Evolutionary conservation across 2,888 invertebrate species (phyloP), one percentile per base, ranked within the genome.

Genomic region (Galerucella pusilla): DNA sequence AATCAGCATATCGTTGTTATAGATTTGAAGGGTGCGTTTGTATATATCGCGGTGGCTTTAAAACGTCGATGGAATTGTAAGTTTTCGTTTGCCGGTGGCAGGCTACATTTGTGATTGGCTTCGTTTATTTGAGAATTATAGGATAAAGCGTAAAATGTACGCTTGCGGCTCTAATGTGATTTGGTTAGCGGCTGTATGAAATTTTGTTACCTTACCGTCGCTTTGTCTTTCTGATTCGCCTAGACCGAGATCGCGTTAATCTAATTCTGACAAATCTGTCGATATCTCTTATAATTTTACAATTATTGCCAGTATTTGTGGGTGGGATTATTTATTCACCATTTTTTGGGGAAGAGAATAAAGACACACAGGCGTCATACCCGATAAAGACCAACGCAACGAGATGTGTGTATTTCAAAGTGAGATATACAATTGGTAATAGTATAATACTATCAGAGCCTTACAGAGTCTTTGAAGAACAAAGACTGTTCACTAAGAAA

Each of bases 91-190:
- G 59, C 5, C 16, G 28, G 16, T 35, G 59, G 4, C 16, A n/a
- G 28, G 49, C 16, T 61, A 49, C 64, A 54, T 67, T 42, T 59
- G 79, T 82, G 82, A 85, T 85, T 85, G 83, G 84, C 85, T 85
- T 85, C 85, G 84, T 85, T 85, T 85, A 85, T 83, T 80, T 81
- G 81, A 80, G 83, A 84, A 83, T 83, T 84, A 83, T 78, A 78
- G 79, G 81, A 80, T 82, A 83, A 83, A 74, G 65, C 74, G 74
- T 83, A 82, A 81, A 81, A 81, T 81, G 81, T 81, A 80, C 78
- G 78, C 73, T 80, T 73, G 72, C 66, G 67, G 70, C 67, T 73
- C 67, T 79, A 79, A 77, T 70, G 76, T 72, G 71, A 79, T 77
- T 79, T 75, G 75, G 72, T 59, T 68, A 64, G 74, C 64, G 68